Conservation (phyloP, 2,888 invertebrate genomes). For the Apoderus coryli region DNA sequence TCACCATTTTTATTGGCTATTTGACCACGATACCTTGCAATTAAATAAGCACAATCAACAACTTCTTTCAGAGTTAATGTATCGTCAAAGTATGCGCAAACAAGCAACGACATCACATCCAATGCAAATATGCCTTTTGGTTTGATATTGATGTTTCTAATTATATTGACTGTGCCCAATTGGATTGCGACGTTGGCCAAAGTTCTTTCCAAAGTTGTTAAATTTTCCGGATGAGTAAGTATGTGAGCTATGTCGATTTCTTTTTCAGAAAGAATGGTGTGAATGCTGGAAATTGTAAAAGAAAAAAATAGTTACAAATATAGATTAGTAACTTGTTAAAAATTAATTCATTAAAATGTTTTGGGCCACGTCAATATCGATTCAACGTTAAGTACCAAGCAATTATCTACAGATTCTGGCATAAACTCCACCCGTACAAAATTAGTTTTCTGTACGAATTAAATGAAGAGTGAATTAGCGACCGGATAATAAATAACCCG, state of each 20-base stretch:
- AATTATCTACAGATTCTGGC: too few relatives aligned
- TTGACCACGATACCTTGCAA: slow-evolving; percentile 8
- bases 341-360: too few relatives aligned
- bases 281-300: slow-evolving; percentile 4
- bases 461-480: too few relatives aligned
- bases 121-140: slow-evolving; percentile 30
- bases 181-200: slow-evolving; percentile 40
- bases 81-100: slow-evolving; percentile 87
- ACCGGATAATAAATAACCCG: too few relatives aligned
- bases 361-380: too few relatives aligned
- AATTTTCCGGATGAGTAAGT: slow-evolving; percentile 4
- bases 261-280: slow-evolving; percentile 45
- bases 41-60: slow-evolving; percentile 49
- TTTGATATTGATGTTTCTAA: slow-evolving; percentile 33
- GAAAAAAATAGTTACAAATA: too few relatives aligned
- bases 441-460: too few relatives aligned
- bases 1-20: background rate
- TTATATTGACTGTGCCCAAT: slow-evolving; percentile 30
- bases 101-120: slow-evolving; percentile 75
- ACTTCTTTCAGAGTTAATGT: slow-evolving; percentile 71
- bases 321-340: too few relatives aligned
- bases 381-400: too few relatives aligned
- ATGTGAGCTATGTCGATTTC: slow-evolving; percentile 10
- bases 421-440: too few relatives aligned
- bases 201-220: slow-evolving; percentile 9